Conservation (phyloP, 1,140 invertebrate species). For the Drosophila tristis region DNA sequence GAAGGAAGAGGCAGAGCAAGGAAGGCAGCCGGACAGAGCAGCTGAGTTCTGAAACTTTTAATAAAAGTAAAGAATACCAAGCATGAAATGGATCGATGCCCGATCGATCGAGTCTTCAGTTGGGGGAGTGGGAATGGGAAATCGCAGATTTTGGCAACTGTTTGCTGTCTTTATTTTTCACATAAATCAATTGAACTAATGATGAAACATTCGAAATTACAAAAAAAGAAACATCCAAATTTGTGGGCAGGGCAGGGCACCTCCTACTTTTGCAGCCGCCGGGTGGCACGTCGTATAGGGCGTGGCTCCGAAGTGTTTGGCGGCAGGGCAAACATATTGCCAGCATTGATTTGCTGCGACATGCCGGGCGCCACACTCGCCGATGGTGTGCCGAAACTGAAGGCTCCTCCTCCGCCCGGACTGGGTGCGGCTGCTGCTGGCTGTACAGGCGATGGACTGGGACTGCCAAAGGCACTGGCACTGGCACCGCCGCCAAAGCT, state of each 20-base stretch:
- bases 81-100: not conserved
- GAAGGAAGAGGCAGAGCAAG: conserved; percentile 24
- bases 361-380: conserved; percentile 4
- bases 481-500: conserved; percentile 34
- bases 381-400: conserved; percentile 33
- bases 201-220: not conserved
- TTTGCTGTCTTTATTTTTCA: no score
- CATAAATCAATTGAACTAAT: conserved; percentile 5
- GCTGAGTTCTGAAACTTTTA: conserved; percentile 64
- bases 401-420: conserved; percentile 37
- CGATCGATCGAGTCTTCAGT: not conserved
- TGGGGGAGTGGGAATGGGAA: not conserved
- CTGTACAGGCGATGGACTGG: conserved; percentile 20
- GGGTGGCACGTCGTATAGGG: conserved; percentile 52
- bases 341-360: conserved; percentile 54
- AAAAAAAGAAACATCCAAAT: not conserved
- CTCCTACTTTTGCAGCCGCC: conserved; percentile 61
- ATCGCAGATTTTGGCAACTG: no score
- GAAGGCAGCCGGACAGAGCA: conserved; percentile 5
- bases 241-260: not conserved
- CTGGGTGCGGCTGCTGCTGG: conserved; percentile 3
- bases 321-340: conserved; percentile 47
- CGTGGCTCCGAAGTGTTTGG: conserved; percentile 44
- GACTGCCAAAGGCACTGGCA: conserved; percentile 45
- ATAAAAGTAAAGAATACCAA: conserved; percentile 71